Evolutionary conservation across 2,113 vertebrate genomes (phyloP), one percentile per base, ranked within the genome.

Genomic region (Calyptomena viridis): DNA sequence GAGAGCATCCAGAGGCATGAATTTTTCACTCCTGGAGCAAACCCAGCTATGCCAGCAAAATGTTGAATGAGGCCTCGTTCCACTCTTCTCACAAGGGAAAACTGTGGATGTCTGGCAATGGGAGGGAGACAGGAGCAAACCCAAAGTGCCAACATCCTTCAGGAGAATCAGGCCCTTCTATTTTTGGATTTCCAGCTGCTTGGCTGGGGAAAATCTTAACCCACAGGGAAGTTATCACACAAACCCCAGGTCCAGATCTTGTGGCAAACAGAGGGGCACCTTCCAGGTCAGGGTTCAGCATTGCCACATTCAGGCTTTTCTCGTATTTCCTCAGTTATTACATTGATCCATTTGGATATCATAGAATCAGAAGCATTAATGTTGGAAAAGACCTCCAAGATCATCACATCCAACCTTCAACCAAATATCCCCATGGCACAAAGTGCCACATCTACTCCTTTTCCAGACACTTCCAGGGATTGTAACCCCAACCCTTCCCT

Each of bases 91-190:
- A 5, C n/a, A 4, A 35, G n/a, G 60, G 87, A 47, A 87, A 53
- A 22, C n/a, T 40, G 42, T 1, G 6, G 24, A 0, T 40, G 46
- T 12, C 35, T 28, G 24, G 8, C 11, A 27, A 25, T 2, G n/a
- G 63, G 25, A 94, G 23, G 28, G n/a, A 46, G 9, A 27, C 12
- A 60, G 12, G 73, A 74, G 55, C 10, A 58, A 40, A 56, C 20
- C 12, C 55, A 6, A 44, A 40, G 18, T 2, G 25, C 21, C 58
- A 68, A 6, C 19, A 39, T 33, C 47, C 33, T 91, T 50, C 39
- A 20, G n/a, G 42, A 83, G 39, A 62, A 50, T 31, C 76, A 67
- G 1, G 5, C 35, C 33, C 44, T 50, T 27, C 1, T 4, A 21
- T 25, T 64, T 56, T 7, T 21, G 31, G 58, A 49, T 59, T 59